Base-by-base conservation (phyloP, 2,888 invertebrate genomes). In the Drosophila eohydei region DNA sequence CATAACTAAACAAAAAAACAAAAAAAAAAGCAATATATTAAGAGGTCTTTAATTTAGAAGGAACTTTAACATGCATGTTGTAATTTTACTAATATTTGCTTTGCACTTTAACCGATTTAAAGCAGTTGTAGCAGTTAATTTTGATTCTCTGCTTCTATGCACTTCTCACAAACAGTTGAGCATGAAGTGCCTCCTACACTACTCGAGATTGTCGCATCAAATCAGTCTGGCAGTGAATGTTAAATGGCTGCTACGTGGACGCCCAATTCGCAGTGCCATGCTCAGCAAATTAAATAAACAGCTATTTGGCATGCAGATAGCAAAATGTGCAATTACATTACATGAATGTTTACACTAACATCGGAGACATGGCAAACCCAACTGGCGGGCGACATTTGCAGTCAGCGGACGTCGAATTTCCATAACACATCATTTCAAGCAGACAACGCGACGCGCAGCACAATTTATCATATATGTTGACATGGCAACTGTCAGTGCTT, bases 401-500 rank as follows among this genome's bases (percentile, higher is more conserved):
- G 62, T 63, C 74, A 56, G 26, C 55, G 46, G 46, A 64, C 60
- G 64, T 74, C 50, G 67, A 78, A 78, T 86, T 84, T 80, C 83
- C 83, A 84, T 84, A 69, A 78, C 74, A 83, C 77, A 70, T 75
- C 75, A 77, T 76, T 77, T 81, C 72, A 66, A 68, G 57, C 61
- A 66, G 78, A 58, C 61, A 68, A 71, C 81, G 61, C 69, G 71
- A 80, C 66, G 84, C 71, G 69, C 52, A 59, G 54, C 63, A 66
- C 78, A 84, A 85, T 85, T 85, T 87, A 87, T 85, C 84, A 85
- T 87, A 76, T 65, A 78, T 69, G 84, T 70, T 84, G 88, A 82
- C 84, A 76, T 67, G 46, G 28, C 69, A 69, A 77, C 73, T 77
- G 78, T 62, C 76, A 77, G 46, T 30, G 65, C 57, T 58, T 36